A percentile compares a stretch with the other conserved stretches of the same genome.
Conservation (phyloP, 2,797 vertebrate species). For the Halcyon chelicuti region DNA sequence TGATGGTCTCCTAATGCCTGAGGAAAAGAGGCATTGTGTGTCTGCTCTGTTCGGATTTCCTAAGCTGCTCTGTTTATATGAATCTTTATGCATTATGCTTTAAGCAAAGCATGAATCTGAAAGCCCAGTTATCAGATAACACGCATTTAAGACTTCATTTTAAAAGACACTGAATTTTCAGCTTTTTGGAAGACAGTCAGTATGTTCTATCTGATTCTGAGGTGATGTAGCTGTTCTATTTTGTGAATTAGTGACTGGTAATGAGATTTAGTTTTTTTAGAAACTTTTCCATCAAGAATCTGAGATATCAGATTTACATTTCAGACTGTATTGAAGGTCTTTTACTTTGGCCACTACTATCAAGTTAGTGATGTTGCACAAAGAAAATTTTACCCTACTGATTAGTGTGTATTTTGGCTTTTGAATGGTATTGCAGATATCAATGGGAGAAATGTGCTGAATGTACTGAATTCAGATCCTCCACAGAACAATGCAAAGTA, state of each 20-base stretch:
- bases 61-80: not conserved
- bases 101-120: not conserved
- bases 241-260: not conserved
- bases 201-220: not conserved
- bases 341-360: not conserved
- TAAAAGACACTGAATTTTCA: not conserved
- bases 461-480: constrained; percentile 18
- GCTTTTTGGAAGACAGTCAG: not conserved
- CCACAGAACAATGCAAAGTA: not conserved
- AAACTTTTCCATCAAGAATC: not conserved
- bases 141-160: not conserved
- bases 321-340: not conserved
- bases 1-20: not conserved
- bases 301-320: not conserved
- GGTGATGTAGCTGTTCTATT: not conserved
- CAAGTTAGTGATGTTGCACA: not conserved
- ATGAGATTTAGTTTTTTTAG: not conserved
- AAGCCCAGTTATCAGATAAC: not conserved
- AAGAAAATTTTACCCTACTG: not conserved
- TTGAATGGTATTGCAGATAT: not conserved
- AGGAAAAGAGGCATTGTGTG: not conserved
- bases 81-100: not conserved
- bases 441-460: constrained; percentile 63
- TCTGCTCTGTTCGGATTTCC: not conserved
- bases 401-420: constrained; percentile 43